phyloP scores from a whole-genome alignment of 2,797 vertebrate genomes.

The Amphiprion clarkii region DNA sequence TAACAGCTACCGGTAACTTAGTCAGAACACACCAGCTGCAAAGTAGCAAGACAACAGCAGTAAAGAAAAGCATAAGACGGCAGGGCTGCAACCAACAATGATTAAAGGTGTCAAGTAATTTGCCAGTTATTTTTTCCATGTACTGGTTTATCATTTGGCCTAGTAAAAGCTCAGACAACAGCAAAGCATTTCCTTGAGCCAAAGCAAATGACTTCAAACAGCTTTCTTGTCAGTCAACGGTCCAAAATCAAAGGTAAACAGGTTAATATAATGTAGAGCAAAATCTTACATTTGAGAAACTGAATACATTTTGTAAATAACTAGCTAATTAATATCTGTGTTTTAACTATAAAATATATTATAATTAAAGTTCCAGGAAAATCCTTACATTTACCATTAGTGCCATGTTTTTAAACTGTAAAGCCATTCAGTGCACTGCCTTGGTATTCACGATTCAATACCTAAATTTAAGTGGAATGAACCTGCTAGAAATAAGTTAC shows the following conservation, averaged over 20 bases:
- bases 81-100: neutral
- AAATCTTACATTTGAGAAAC: too few relatives aligned
- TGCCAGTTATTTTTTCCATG: neutral
- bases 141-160: neutral
- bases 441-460: neutral
- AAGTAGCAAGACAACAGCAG: conserved; percentile 6
- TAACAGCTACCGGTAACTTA: conserved; percentile 9
- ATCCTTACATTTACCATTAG: neutral
- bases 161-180: too few relatives aligned
- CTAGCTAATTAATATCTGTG: too few relatives aligned
- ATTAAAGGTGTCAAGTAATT: neutral
- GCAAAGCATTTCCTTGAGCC: too few relatives aligned
- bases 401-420: neutral
- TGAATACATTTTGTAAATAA: too few relatives aligned
- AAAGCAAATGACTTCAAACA: too few relatives aligned
- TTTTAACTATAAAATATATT: neutral
- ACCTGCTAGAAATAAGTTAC: neutral
- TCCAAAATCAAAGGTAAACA: neutral
- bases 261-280: neutral
- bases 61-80: neutral
- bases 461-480: neutral
- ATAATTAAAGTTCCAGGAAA: neutral
- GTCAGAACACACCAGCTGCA: conserved; percentile 1
- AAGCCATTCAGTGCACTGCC: neutral
- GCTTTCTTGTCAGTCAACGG: neutral